Percentiles rank a stretch among this genome's conserved stretches.
Conservation (phyloP, 2,113 vertebrate species). For the Suncus etruscus region DNA sequence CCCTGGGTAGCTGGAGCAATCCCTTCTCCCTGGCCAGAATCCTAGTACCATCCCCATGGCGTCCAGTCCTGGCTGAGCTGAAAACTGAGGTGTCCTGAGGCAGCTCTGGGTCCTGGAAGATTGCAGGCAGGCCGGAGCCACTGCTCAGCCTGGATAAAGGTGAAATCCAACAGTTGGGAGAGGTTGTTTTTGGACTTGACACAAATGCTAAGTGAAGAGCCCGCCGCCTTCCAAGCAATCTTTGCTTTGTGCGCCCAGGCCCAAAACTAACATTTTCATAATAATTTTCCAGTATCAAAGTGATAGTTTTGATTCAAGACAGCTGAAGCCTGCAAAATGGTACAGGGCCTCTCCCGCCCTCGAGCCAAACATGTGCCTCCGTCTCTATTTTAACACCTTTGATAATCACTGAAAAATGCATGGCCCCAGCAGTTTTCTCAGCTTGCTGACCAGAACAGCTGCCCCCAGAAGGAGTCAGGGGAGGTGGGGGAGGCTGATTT, state of each 20-base stretch:
- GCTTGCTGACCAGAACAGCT: constrained; percentile 87
- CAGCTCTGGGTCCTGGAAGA: neutral
- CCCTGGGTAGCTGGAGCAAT: constrained; percentile 20
- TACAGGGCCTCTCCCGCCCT: constrained; percentile 82
- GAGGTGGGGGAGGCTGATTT: constrained; percentile 82
- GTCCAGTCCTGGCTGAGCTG: neutral
- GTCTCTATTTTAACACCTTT: constrained; percentile 92
- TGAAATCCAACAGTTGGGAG: constrained; percentile 84
- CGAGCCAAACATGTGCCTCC: constrained; percentile 90
- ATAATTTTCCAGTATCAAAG: constrained; percentile 94
- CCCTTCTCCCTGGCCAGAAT: neutral
- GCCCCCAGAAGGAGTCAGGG: constrained; percentile 82
- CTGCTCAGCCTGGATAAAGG: constrained; percentile 83
- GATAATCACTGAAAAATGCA: constrained; percentile 91
- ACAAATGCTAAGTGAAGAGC: constrained; percentile 85
- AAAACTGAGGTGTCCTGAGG: constrained; percentile 46
- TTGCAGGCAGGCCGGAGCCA: constrained; percentile 46
- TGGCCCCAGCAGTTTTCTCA: constrained; percentile 89
- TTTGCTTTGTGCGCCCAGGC: constrained; percentile 83
- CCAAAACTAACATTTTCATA: constrained; percentile 93
- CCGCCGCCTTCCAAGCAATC: constrained; percentile 79
- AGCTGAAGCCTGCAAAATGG: constrained; percentile 89
- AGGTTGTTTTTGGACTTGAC: constrained; percentile 88
- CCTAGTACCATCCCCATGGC: neutral
- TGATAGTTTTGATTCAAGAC: constrained; percentile 91